A percentile compares a stretch with the other conserved stretches of the same genome.
Evolutionary conservation across 2,113 vertebrate species (phyloP).

Genomic region (Diphyllodes magnificus): DNA sequence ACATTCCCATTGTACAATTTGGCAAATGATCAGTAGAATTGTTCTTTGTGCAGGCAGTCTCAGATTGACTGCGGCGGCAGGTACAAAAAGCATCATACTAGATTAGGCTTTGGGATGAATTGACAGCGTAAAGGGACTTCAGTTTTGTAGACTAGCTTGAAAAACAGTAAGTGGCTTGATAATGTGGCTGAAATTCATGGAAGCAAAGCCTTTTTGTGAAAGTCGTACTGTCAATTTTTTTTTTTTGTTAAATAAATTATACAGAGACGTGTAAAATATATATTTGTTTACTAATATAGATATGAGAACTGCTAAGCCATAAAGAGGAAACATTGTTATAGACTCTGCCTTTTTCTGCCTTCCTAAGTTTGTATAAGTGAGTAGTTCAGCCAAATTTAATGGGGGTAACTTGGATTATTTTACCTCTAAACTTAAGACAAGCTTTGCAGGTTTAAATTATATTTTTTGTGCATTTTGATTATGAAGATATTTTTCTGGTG

Average conservation of each 20-base stretch:
- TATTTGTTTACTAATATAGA: background rate
- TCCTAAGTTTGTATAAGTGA: background rate
- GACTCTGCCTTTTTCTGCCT: background rate
- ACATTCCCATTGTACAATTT: constrained; percentile 65
- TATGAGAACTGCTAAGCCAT: background rate
- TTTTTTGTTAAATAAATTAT: constrained; percentile 1
- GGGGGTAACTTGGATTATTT: background rate
- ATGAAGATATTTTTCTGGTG: background rate
- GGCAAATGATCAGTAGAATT: constrained; percentile 68
- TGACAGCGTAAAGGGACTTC: background rate
- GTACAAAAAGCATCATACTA: constrained; percentile 28
- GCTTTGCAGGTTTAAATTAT: background rate
- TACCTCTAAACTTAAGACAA: background rate
- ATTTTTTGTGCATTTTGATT: background rate
- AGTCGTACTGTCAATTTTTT: background rate
- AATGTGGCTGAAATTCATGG: background rate
- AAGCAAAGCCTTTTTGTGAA: background rate
- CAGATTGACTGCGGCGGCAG: constrained; percentile 4
- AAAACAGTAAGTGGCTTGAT: background rate
- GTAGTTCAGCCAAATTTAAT: background rate
- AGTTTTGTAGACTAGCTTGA: background rate
- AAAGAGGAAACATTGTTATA: background rate
- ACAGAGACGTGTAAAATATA: background rate
- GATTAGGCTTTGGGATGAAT: constrained; percentile 9
- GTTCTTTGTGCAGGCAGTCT: constrained; percentile 6